Conservation (phyloP, 1,140 invertebrate species). For the Drosophila setifemur region DNA sequence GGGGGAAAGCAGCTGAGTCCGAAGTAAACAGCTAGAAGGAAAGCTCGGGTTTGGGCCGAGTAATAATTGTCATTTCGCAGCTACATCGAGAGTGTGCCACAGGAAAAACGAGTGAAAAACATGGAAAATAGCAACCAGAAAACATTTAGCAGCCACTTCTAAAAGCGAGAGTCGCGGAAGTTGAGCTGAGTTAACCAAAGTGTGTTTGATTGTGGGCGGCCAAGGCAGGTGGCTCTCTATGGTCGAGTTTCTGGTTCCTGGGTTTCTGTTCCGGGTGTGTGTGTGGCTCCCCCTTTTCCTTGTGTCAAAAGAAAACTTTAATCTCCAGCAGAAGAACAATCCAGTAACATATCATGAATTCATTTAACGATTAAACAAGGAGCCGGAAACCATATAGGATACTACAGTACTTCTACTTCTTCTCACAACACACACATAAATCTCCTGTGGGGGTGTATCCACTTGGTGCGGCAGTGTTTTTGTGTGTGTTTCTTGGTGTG, state of each 20-base stretch:
- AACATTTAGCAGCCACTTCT: conserved; percentile 78
- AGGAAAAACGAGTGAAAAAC: conserved; percentile 37
- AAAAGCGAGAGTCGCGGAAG: conserved; percentile 28
- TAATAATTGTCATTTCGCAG: conserved; percentile 81
- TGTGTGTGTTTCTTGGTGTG: conserved; percentile 17
- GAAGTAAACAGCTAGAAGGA: conserved; percentile 47
- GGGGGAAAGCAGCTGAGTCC: conserved; percentile 13
- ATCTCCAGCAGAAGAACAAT: conserved; percentile 14
- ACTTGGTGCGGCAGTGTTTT: conserved; percentile 1
- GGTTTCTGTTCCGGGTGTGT: conserved; percentile 25
- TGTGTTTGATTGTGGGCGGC: conserved; percentile 25
- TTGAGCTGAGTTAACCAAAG: conserved; percentile 18
- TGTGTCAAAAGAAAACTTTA: conserved; percentile 47
- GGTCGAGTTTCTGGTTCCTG: conserved; percentile 18
- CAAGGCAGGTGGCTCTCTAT: conserved; percentile 53
- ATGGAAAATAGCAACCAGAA: conserved; percentile 82
- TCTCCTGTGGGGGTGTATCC: conserved; percentile 36
- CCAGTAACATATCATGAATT: conserved; percentile 40
- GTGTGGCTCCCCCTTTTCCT: conserved; percentile 1
- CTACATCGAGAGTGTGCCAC: conserved; percentile 39
- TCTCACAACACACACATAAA: conserved; percentile 47
- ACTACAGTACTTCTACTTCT: conserved; percentile 1
- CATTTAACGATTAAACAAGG: conserved; percentile 76
- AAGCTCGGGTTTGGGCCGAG: conserved; percentile 42
- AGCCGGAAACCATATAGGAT: conserved; percentile 49